A percentile compares a stretch with the other conserved stretches of the same genome.
Conservation (phyloP, 2,797 vertebrate species). For the Anguilla obscura region DNA sequence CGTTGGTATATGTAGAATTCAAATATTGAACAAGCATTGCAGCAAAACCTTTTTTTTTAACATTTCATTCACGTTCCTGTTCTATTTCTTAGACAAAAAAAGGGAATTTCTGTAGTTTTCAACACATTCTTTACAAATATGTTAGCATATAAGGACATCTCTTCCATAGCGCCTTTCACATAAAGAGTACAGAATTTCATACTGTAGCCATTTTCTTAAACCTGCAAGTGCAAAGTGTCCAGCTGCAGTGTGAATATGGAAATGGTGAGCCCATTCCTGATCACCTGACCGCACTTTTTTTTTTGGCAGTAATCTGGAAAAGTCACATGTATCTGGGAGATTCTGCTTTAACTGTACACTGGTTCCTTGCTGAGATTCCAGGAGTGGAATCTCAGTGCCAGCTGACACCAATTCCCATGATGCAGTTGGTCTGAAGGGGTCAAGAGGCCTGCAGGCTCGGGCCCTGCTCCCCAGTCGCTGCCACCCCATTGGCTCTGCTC, state of each 20-base stretch:
- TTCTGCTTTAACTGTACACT: neutral
- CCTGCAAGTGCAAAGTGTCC: neutral
- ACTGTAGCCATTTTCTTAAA: neutral
- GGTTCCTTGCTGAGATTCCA: neutral
- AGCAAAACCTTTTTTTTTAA: neutral
- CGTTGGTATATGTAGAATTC: neutral
- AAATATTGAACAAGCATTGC: neutral
- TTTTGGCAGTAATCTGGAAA: neutral
- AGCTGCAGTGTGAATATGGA: neutral
- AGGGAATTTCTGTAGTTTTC: neutral
- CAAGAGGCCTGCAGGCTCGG: conserved; percentile 59
- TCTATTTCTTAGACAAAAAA: neutral
- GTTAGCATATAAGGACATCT: neutral
- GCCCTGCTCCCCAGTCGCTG: conserved; percentile 45
- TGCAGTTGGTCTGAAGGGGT: conserved; percentile 35
- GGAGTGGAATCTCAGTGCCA: neutral
- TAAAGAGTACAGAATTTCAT: neutral
- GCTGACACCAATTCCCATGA: neutral
- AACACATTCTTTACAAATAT: neutral
- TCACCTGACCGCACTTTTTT: neutral
- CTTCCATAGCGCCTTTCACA: neutral
- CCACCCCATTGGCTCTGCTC: conserved; percentile 61
- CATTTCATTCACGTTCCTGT: neutral
- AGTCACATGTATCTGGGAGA: neutral
- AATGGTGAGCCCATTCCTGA: neutral